A percentile compares a stretch with the other conserved stretches of the same genome.
phyloP scores from a whole-genome alignment of 1,140 invertebrate genomes.

The Papilio glaucus region DNA sequence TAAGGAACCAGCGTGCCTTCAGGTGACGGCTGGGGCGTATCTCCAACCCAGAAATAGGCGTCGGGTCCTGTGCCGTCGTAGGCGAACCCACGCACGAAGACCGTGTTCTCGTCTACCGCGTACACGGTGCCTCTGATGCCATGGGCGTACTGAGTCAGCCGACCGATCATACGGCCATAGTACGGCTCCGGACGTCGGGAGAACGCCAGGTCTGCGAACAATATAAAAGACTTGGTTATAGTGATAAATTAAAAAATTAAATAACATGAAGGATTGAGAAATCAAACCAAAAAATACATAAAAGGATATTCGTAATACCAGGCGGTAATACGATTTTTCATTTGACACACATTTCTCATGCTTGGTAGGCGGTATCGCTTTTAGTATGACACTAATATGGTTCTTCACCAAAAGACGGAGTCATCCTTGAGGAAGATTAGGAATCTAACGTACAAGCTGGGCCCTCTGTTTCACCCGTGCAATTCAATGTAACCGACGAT shows the following conservation, averaged over 20 bases:
- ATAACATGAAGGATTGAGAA: no score
- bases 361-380: no score
- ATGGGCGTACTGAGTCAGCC: conserved; percentile 88
- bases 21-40: conserved; percentile 88
- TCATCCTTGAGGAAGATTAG: no score
- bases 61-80: conserved; percentile 94
- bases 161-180: conserved; percentile 90
- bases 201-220: conserved; percentile 45
- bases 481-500: no score
- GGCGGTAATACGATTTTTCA: no score
- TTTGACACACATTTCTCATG: no score
- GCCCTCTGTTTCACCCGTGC: no score
- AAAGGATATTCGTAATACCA: no score
- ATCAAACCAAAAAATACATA: no score
- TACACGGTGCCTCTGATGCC: conserved; percentile 91
- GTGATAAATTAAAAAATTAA: not conserved
- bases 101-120: conserved; percentile 93
- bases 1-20: conserved; percentile 93
- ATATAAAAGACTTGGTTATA: not conserved
- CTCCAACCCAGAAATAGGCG: conserved; percentile 95
- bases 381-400: no score
- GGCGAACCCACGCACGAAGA: conserved; percentile 93
- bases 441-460: no score
- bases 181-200: conserved; percentile 86
- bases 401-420: no score